These are phyloP conservation scores for Zootoca vivipara DNA, from an alignment of 2,113 vertebrate genomes.

Conservation along the genomic window DNA sequence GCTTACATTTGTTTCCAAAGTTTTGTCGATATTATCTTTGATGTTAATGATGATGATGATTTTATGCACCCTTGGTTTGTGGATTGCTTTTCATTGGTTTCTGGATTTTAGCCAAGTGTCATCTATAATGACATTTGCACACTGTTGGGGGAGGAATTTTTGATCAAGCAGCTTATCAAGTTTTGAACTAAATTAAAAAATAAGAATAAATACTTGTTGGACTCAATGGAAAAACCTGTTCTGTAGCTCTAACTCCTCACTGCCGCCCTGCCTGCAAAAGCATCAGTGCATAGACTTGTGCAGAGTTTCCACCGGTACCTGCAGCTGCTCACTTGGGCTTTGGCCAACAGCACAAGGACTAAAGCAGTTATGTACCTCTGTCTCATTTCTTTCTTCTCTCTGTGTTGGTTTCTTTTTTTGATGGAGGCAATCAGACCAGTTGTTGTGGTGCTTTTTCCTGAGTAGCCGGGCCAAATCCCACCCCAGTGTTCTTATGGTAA, in stretches of 20 bases:
- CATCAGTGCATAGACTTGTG: background rate
- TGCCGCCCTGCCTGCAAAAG: background rate
- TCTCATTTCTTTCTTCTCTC: background rate
- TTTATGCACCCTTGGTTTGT: too few species aligned
- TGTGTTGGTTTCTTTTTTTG: constrained; percentile 10
- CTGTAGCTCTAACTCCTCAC: background rate
- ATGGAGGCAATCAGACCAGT: background rate
- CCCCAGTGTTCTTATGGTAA: constrained; percentile 69
- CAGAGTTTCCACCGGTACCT: constrained; percentile 29
- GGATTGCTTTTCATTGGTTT: too few species aligned
- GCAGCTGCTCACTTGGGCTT: constrained; percentile 55
- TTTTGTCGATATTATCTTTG: too few species aligned
- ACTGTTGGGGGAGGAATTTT: too few species aligned
- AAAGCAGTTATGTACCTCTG: constrained; percentile 28
- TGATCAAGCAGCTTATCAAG: too few species aligned
- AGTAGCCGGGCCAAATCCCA: constrained; percentile 56
- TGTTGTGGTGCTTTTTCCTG: constrained; percentile 6
- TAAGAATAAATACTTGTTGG: background rate
- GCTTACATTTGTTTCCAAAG: too few species aligned
- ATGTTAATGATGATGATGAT: too few species aligned
- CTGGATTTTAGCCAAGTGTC: too few species aligned
- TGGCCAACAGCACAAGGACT: constrained; percentile 58
- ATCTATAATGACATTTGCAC: too few species aligned
- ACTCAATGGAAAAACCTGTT: background rate
- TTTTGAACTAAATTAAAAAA: background rate